A percentile compares a stretch with the other conserved stretches of the same genome.
Evolutionary conservation across 1,140 invertebrate genomes (phyloP).

Genomic region (Aphelinus certus): DNA sequence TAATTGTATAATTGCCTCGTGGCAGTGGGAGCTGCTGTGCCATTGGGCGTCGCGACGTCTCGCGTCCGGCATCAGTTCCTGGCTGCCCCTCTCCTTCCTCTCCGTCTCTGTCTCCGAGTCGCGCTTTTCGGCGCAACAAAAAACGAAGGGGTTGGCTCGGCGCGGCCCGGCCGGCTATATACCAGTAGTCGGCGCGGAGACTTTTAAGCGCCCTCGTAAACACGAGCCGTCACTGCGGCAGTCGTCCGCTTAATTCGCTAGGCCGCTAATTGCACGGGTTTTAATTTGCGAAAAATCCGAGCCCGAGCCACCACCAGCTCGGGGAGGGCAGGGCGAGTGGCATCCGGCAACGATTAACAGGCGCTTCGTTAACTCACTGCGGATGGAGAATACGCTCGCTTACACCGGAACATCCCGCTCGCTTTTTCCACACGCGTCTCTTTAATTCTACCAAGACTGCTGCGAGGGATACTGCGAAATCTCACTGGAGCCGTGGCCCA

Average conservation of each 20-base stretch:
- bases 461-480: no score
- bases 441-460: no score
- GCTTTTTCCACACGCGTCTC: no score
- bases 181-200: background rate
- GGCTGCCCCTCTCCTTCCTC: constrained; percentile 37
- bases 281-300: constrained; percentile 57
- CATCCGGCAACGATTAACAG: constrained; percentile 29
- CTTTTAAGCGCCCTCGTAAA: constrained; percentile 43
- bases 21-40: constrained; percentile 9
- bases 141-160: constrained; percentile 25
- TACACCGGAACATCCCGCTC: no score
- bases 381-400: background rate
- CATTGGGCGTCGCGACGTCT: constrained; percentile 52
- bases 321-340: background rate
- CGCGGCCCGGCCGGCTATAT: constrained; percentile 25
- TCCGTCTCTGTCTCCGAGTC: background rate
- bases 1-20: constrained; percentile 66
- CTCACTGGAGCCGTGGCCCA: no score
- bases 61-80: constrained; percentile 44
- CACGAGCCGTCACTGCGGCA: constrained; percentile 34
- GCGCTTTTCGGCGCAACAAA: constrained; percentile 19
- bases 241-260: constrained; percentile 43
- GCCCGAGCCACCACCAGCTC: constrained; percentile 18
- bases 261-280: constrained; percentile 56
- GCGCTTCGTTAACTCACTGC: constrained; percentile 39